Conservation (phyloP, 2,113 vertebrate species). For the Syrrhaptes paradoxus region DNA sequence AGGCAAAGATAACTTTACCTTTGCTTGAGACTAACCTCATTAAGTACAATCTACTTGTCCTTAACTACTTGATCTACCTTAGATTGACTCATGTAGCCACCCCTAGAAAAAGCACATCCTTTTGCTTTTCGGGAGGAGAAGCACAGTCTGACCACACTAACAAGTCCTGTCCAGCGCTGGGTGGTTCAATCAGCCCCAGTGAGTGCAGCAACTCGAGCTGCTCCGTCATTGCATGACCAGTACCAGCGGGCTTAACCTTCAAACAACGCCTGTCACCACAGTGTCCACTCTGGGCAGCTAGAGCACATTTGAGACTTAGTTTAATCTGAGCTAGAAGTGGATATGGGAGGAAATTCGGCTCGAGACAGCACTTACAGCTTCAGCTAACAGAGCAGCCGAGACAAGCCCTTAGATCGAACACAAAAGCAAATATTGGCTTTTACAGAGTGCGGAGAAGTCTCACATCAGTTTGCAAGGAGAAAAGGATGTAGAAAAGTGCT, state of each 20-base stretch:
- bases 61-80: not conserved
- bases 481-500: not conserved
- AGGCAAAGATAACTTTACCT: not conserved
- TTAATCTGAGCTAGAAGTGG: not conserved
- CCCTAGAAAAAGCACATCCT: not conserved
- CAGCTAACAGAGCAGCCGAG: not conserved
- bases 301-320: not conserved
- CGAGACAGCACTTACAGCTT: not conserved
- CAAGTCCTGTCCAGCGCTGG: not conserved
- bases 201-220: not conserved
- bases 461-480: not conserved
- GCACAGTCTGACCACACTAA: not conserved
- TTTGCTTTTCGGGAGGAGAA: not conserved
- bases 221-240: not conserved
- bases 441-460: fast-evolving
- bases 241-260: not conserved
- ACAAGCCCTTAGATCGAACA: not conserved
- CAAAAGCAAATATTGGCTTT: not conserved
- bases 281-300: not conserved
- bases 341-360: not conserved
- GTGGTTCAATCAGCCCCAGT: not conserved
- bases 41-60: not conserved
- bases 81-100: not conserved
- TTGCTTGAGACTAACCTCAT: not conserved
- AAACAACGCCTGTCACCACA: not conserved